Conservation (phyloP, 1,140 invertebrate genomes). For the Proctacanthus coquilletti region DNA sequence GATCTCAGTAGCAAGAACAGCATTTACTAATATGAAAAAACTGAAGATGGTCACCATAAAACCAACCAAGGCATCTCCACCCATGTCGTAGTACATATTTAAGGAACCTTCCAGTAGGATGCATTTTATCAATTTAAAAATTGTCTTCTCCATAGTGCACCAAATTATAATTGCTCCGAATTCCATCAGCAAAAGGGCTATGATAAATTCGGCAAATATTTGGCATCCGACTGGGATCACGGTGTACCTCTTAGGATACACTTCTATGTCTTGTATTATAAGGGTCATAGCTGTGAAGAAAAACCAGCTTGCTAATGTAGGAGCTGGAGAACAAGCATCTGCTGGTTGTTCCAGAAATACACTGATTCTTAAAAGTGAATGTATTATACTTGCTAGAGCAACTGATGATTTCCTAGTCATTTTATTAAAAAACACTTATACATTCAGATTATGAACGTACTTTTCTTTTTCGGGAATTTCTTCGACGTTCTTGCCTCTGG, state of each 20-base stretch:
- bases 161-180: not conserved
- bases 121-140: not conserved
- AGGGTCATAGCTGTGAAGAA: not conserved
- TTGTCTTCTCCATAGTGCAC: not conserved
- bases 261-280: not conserved
- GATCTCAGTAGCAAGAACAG: not conserved
- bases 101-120: not conserved
- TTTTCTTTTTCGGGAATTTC: too few relatives aligned
- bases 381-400: not conserved
- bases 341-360: not conserved
- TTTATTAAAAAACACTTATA: too few relatives aligned
- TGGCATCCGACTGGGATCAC: not conserved
- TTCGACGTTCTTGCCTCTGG: too few relatives aligned
- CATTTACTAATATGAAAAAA: not conserved
- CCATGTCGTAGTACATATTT: conserved; percentile 1
- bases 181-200: not conserved
- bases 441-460: too few relatives aligned
- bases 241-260: not conserved
- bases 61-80: not conserved
- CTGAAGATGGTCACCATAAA: not conserved
- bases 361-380: not conserved
- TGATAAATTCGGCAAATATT: not conserved
- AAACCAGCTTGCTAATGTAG: not conserved
- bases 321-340: not conserved
- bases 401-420: not conserved